phyloP scores from a whole-genome alignment of 2,797 vertebrate genomes.

The Cossypha heuglini region DNA sequence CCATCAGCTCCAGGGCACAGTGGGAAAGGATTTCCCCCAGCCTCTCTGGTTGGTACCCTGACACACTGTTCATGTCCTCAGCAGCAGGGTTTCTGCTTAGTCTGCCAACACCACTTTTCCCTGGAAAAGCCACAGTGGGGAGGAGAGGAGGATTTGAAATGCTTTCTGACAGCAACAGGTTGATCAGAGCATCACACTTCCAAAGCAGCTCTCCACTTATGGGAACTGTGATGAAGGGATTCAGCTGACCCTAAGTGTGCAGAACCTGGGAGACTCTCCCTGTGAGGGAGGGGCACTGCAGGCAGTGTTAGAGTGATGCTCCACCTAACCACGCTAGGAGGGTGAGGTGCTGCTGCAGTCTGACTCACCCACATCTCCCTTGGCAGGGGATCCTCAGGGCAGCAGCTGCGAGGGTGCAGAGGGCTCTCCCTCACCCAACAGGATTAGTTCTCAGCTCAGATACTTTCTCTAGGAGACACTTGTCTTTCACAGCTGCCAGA shows the following conservation, averaged over 20 bases:
- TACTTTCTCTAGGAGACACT: neutral
- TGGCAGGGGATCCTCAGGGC: neutral
- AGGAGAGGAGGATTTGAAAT: neutral
- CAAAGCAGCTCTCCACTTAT: neutral
- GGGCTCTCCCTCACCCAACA: neutral
- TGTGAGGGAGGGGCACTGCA: neutral
- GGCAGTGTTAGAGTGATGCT: neutral
- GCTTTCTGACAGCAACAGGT: neutral
- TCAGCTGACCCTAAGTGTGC: neutral
- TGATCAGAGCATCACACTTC: neutral
- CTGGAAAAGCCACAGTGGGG: neutral
- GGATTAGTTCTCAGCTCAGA: neutral
- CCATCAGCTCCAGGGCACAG: fast-evolving
- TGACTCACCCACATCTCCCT: neutral
- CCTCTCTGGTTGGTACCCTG: neutral
- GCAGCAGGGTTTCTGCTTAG: neutral
- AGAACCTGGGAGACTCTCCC: fast-evolving
- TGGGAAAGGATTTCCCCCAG: neutral
- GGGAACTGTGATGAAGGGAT: neutral
- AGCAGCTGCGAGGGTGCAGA: neutral
- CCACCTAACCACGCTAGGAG: neutral
- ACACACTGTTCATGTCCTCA: neutral
- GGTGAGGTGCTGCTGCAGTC: neutral
- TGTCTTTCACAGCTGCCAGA: neutral
- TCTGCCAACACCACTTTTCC: neutral